Percentiles rank a stretch among this genome's conserved stretches.
These are phyloP conservation scores for Laterallus jamaicensis DNA, from an alignment of 2,113 vertebrate species.

Conservation along the genomic window DNA sequence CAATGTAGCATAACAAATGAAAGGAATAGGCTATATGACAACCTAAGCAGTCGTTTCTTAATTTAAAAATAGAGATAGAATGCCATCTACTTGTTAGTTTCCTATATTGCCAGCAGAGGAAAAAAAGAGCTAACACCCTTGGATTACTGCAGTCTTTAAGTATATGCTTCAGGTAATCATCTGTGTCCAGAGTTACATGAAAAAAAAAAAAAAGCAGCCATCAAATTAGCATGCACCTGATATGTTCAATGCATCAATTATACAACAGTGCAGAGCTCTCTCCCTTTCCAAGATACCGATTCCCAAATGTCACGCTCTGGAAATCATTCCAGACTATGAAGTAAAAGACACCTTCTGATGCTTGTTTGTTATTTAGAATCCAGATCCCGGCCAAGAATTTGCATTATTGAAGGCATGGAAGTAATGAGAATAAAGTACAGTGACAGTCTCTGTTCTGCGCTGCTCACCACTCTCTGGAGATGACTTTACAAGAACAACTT, in stretches of 20 bases:
- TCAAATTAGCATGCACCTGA: not conserved
- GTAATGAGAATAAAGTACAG: not conserved
- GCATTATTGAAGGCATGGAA: not conserved
- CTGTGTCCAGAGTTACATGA: not conserved
- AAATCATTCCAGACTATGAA: not conserved
- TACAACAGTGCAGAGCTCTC: not conserved
- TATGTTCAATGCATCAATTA: not conserved
- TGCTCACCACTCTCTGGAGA: not conserved
- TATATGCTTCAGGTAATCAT: not conserved
- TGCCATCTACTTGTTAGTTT: slow-evolving; percentile 80
- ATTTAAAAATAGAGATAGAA: slow-evolving; percentile 73
- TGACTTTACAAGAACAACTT: not conserved
- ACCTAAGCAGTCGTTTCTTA: not conserved
- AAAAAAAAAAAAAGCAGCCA: not conserved
- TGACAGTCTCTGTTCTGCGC: not conserved
- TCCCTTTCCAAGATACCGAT: not conserved
- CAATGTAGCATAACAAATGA: not conserved
- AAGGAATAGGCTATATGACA: not conserved
- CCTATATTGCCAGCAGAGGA: slow-evolving; percentile 44
- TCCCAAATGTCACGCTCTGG: not conserved
- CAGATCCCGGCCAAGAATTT: not conserved
- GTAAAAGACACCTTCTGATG: not conserved
- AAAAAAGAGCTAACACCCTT: not conserved
- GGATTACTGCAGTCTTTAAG: not conserved
- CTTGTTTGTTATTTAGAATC: not conserved